Evolutionary conservation across 2,113 vertebrate genomes (phyloP).

Genomic region (Brienomyrus longianalis): DNA sequence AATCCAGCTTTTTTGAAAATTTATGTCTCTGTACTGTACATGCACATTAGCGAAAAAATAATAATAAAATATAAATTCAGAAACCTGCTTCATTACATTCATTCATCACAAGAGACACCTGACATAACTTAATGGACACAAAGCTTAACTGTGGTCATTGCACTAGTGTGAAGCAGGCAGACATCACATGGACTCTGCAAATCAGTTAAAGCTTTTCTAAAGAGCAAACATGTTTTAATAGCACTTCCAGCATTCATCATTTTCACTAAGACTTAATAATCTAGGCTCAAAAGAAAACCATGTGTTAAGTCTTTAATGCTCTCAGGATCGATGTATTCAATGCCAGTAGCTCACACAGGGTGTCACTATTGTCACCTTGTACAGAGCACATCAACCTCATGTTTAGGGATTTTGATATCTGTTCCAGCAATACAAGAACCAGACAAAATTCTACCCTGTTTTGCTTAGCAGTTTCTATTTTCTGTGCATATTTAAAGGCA

Average conservation of each 20-base stretch:
- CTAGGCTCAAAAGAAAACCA: background rate
- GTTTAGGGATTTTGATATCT: background rate
- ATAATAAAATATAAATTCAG: background rate
- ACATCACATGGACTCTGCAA: slow-evolving; percentile 5
- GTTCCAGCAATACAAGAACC: background rate
- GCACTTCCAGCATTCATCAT: slow-evolving; percentile 17
- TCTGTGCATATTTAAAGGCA: slow-evolving; percentile 45
- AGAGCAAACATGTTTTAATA: slow-evolving; percentile 8
- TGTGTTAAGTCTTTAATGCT: background rate
- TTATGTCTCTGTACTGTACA: background rate
- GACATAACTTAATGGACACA: background rate
- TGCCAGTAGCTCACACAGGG: background rate
- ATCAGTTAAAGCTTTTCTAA: slow-evolving; percentile 30
- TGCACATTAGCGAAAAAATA: background rate
- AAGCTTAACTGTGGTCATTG: background rate
- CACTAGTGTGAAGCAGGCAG: slow-evolving; percentile 5
- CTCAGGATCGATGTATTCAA: slow-evolving; percentile 15
- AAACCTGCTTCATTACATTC: slow-evolving; percentile 8
- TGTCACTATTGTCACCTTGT: background rate
- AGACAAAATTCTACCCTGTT: slow-evolving; percentile 35
- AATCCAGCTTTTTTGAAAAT: background rate
- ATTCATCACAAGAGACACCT: slow-evolving; percentile 16
- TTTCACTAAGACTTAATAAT: slow-evolving; percentile 5
- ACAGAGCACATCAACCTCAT: background rate
- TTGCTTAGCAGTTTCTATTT: slow-evolving; percentile 29